Evolutionary conservation across 2,888 invertebrate species (phyloP).

Genomic region (Lasioglossum morio): DNA sequence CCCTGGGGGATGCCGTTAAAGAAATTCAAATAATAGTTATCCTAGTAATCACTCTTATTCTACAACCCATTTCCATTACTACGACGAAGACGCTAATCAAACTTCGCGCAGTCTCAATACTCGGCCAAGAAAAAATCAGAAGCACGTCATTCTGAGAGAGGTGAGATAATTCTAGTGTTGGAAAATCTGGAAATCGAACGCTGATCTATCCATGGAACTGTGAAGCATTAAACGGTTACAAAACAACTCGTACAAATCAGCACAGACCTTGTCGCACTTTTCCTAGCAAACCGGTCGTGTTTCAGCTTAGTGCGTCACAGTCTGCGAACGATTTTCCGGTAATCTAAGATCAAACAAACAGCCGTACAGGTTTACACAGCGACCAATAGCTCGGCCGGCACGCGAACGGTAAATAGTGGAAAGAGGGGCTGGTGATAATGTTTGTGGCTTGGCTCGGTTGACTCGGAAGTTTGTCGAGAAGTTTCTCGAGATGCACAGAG

Average conservation of each 20-base stretch:
- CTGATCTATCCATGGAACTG: background rate
- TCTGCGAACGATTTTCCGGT: background rate
- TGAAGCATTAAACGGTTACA: background rate
- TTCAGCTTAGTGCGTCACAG: background rate
- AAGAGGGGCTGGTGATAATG: constrained; percentile 1
- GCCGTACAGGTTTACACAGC: background rate
- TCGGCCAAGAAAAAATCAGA: background rate
- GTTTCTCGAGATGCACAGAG: background rate
- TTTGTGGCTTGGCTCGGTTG: background rate
- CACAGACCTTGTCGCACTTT: background rate
- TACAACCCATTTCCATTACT: background rate
- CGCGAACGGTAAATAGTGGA: background rate
- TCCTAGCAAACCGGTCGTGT: background rate
- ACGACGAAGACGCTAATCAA: background rate
- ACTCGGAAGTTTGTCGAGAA: background rate
- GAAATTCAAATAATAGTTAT: too few species aligned
- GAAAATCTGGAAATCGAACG: background rate
- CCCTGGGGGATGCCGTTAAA: too few species aligned
- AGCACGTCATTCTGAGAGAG: background rate
- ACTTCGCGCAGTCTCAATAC: background rate
- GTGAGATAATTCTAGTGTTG: background rate
- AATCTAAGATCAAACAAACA: constrained; percentile 13
- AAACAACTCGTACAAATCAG: background rate
- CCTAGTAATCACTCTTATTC: too few species aligned
- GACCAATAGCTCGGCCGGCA: background rate